Evolutionary conservation across 1,140 invertebrate genomes (phyloP), one percentile per base, ranked within the genome.

Genomic region (Diorhabda carinulata): DNA sequence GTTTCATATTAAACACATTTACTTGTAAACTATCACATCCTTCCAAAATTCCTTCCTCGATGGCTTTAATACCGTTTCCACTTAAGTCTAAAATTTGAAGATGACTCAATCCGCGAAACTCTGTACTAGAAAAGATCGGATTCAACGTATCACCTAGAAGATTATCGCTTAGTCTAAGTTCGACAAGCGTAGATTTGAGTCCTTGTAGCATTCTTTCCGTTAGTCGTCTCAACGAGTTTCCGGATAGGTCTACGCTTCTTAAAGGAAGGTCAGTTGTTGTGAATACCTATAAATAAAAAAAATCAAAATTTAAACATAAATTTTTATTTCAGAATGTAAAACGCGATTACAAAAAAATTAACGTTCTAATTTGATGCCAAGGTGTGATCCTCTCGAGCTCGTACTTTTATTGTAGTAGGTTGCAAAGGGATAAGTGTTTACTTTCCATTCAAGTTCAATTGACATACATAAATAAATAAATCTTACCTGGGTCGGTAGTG

Each of bases 91-190:
- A 78, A 3, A 90, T 78, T 71, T 87, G 85, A n/a, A 96, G 79
- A 68, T 89, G 85, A 2, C 84, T 84, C 63, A 94, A 79, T n/a
- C 89, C 87, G 68, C 92, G 91, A 67, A 95, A 89, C 78, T 95
- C 93, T 40, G 88, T 89, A 7, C 89, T 92, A 2, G 92, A 92
- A 78, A 96, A 96, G 69, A 96, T 93, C 0, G 94, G 94, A 81
- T 95, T 96, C 1, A 96, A 82, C 74, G 90, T 92, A 76, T 96
- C 93, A 1, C 94, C 94, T 3, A 97, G 82, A 25, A 94, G 82
- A 80, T 97, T 97, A 75, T 94, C 86, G 6, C 88, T 86, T 10
- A 96, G 81, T 43, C 87, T 84, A 52, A 97, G 78, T 73, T 92
- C 89, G 10, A 88, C 87, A 2, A 96, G 79, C 3, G 89, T 87